These are phyloP conservation scores for Hermaeophaga mercurialis DNA, from an alignment of 2,888 invertebrate species.

Conservation along the genomic window DNA sequence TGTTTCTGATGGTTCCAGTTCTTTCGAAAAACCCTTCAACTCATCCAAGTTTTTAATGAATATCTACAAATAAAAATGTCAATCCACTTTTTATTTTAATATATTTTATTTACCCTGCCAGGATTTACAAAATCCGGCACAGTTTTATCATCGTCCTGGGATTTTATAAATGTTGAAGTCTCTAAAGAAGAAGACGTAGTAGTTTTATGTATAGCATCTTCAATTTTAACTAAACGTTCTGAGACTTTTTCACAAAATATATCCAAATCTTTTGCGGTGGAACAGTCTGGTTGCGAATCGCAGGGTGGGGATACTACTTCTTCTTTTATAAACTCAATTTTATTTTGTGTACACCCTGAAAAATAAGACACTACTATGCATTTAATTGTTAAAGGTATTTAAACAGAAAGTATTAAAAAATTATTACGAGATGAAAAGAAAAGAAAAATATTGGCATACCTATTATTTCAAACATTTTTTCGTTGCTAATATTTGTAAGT, in stretches of 20 bases:
- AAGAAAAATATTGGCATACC: too few relatives aligned
- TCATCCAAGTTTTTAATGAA: constrained; percentile 30
- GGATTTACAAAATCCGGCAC: background rate
- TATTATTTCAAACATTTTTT: background rate
- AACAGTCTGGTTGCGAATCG: constrained; percentile 5
- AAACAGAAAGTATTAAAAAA: too few relatives aligned
- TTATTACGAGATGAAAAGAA: too few relatives aligned
- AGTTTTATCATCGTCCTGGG: background rate
- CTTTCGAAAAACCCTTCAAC: constrained; percentile 26
- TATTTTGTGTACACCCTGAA: background rate
- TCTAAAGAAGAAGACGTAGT: too few relatives aligned
- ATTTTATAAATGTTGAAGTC: too few relatives aligned
- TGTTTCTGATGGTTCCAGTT: constrained; percentile 1
- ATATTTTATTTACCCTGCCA: background rate
- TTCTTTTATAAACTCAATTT: background rate
- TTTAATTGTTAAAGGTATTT: background rate
- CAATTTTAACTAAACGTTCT: constrained; percentile 5
- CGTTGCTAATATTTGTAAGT: background rate
- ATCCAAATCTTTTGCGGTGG: constrained; percentile 23
- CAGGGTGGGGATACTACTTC: background rate
- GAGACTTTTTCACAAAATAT: constrained; percentile 25
- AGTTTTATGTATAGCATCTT: too few relatives aligned
- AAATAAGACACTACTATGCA: background rate
- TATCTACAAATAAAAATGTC: constrained; percentile 23
- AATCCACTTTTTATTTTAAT: too few relatives aligned